Evolutionary conservation across 2,888 invertebrate species (phyloP).

Genomic region (Eristalinus sepulchralis): DNA sequence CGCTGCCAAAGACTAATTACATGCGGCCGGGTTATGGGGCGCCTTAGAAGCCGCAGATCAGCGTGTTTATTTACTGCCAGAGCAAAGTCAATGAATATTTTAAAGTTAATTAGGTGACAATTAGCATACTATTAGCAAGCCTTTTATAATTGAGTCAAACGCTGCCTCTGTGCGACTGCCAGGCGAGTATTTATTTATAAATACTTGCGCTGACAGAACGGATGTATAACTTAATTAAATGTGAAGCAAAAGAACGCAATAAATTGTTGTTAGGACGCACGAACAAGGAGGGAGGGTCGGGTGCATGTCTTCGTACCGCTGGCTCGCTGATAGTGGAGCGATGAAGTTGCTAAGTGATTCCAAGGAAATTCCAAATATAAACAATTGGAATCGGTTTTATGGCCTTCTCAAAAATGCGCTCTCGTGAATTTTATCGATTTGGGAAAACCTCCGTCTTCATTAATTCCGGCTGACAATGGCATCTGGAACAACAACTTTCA

Average conservation of each 20-base stretch:
- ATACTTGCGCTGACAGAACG: conserved; percentile 52
- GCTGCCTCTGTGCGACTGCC: conserved; percentile 1
- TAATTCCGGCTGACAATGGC: background rate
- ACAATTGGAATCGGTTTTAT: background rate
- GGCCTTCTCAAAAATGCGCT: background rate
- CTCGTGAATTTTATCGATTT: background rate
- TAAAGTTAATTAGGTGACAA: conserved; percentile 64
- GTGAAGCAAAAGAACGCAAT: conserved; percentile 32
- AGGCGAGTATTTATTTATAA: conserved; percentile 37
- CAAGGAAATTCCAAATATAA: background rate
- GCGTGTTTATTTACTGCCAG: conserved; percentile 57
- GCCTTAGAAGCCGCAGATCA: conserved; percentile 51
- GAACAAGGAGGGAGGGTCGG: background rate
- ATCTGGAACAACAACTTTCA: background rate
- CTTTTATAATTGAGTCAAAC: conserved; percentile 57
- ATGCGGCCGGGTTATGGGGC: conserved; percentile 43
- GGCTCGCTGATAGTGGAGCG: background rate
- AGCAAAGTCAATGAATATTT: conserved; percentile 66
- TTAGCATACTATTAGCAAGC: conserved; percentile 68
- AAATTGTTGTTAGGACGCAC: background rate
- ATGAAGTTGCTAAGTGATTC: background rate
- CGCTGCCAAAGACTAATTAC: conserved; percentile 62
- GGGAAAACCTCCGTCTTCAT: background rate
- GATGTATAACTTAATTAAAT: conserved; percentile 56
- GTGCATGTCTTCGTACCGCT: background rate